Evolutionary conservation across 2,113 vertebrate species (phyloP).

Genomic region (Pachypanchax playfairii): DNA sequence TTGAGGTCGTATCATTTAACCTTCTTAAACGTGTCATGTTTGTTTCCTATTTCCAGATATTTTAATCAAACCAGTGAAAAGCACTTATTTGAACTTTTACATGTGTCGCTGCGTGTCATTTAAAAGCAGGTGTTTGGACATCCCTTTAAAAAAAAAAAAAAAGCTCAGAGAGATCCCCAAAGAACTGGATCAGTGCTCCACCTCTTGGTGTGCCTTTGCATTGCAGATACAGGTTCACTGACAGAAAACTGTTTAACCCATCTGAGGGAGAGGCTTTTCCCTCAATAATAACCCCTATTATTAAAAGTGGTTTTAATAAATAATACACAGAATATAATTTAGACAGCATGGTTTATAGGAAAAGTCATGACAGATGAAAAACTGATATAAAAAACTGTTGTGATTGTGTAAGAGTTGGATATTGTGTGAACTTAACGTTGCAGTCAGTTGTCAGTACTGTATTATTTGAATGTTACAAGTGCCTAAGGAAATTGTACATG

Average conservation of each 20-base stretch:
- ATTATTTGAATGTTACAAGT: slow-evolving; percentile 75
- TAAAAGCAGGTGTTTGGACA: slow-evolving; percentile 32
- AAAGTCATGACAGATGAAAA: slow-evolving; percentile 15
- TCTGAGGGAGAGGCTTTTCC: slow-evolving; percentile 18
- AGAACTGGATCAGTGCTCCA: slow-evolving; percentile 68
- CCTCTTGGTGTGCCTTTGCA: slow-evolving; percentile 75
- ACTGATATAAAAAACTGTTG: slow-evolving; percentile 10
- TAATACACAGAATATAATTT: not conserved
- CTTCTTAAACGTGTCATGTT: slow-evolving; percentile 58
- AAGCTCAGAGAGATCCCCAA: slow-evolving; percentile 35
- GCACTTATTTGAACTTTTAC: slow-evolving; percentile 58
- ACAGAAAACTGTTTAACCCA: slow-evolving; percentile 27
- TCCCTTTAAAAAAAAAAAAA: slow-evolving; percentile 53
- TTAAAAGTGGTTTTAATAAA: slow-evolving; percentile 5
- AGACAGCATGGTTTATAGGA: not conserved
- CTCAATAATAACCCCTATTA: not conserved
- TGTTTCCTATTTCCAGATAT: slow-evolving; percentile 64
- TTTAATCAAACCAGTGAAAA: slow-evolving; percentile 48
- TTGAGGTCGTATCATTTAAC: slow-evolving; percentile 31
- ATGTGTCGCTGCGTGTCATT: slow-evolving; percentile 27
- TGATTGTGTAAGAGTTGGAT: slow-evolving; percentile 37
- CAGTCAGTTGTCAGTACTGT: slow-evolving; percentile 66
- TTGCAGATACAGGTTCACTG: slow-evolving; percentile 51
- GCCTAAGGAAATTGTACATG: slow-evolving; percentile 73
- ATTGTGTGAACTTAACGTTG: slow-evolving; percentile 52